These are phyloP conservation scores for Chiroxiphia lanceolata DNA, from an alignment of 2,797 vertebrate genomes.

Conservation along the genomic window DNA sequence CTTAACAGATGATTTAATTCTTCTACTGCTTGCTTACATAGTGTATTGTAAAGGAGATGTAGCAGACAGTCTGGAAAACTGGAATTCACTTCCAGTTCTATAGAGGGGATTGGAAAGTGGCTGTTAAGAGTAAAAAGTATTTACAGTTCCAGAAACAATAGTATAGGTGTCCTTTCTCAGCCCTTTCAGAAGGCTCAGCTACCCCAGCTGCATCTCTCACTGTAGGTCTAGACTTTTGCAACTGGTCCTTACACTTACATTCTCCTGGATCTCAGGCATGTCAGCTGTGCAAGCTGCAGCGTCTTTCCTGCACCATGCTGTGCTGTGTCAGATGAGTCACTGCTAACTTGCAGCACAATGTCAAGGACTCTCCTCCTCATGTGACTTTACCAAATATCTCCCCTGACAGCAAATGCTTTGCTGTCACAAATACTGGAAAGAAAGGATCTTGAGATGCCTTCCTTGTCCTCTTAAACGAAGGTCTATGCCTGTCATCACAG, in stretches of 20 bases:
- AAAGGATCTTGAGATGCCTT: background rate
- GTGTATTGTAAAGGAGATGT: background rate
- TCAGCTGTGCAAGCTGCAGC: background rate
- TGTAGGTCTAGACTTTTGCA: background rate
- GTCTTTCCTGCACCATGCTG: background rate
- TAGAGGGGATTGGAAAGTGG: background rate
- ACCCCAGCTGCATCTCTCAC: background rate
- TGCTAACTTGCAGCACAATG: background rate
- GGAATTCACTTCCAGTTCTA: background rate
- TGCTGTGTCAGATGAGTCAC: background rate
- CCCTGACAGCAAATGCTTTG: background rate
- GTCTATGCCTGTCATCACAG: background rate
- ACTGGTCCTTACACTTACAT: background rate
- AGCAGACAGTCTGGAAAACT: background rate
- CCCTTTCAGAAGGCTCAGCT: background rate
- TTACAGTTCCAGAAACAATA: background rate
- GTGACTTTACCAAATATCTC: background rate
- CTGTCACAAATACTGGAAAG: background rate
- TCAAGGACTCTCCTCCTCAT: background rate
- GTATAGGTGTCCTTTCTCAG: background rate
- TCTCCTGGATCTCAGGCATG: background rate
- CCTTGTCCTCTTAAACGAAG: background rate
- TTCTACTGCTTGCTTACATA: background rate
- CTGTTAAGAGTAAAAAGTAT: background rate
- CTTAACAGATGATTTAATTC: background rate